Evolutionary conservation across 2,888 invertebrate species (phyloP), one percentile per base, ranked within the genome.

Genomic region (Acrobasis consociella): DNA sequence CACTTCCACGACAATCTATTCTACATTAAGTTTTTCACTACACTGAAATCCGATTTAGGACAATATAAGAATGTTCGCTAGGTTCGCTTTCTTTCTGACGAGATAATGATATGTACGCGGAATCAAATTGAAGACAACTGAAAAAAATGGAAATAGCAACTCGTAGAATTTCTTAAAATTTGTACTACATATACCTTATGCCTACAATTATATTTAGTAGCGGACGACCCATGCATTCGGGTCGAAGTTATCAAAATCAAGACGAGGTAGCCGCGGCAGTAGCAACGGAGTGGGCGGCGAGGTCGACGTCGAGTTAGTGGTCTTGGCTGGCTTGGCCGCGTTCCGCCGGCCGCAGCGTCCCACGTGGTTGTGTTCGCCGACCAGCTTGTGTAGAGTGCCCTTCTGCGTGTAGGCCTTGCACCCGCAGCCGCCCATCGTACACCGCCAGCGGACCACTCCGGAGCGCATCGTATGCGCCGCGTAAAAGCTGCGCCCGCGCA

Each of bases 401-500:
- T 87, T 87, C 72, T 90, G 90, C 11, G 91, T 92, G 80, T 92
- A 91, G 2, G 91, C 91, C 71, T 92, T 92, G 74, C 91, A 92
- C 37, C 90, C 90, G 69, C 91, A 92, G 56, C 91, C 91, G 62
- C 91, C 91, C 91, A 92, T 91, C 1, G 91, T 92, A 75, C 91
- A 92, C 0, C 91, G 86, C 91, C 91, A 91, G 67, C 91, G 89
- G 62, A 91, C 91, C 15, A 91, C 85, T 53, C 91, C 91, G 9
- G 91, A 92, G 55, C 91, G 87, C 91, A 92, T 92, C 10, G 91
- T 92, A 72, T 92, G 91, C 65, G 91, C 91, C 62, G 91, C 91
- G 78, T 92, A 92, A 75, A 92, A 92, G 69, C 91, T 92, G 73
- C 90, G 89, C 62, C 91, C 91, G 68, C 87, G 85, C 69, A 91